Base-by-base conservation (phyloP, 2,888 invertebrate genomes). In the Eudemis profundana region DNA sequence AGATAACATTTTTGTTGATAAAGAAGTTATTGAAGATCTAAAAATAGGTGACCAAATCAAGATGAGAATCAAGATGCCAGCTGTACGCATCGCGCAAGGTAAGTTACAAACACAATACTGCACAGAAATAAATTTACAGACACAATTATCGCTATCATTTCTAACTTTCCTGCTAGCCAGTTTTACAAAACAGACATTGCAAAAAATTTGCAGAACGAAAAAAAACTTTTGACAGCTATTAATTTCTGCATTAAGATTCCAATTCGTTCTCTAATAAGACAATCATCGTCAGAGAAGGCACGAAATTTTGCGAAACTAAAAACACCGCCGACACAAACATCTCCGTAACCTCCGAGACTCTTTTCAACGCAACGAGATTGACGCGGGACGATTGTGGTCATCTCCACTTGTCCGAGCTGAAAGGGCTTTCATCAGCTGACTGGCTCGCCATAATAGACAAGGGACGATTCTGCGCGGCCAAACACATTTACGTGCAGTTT, bases 61-160 rank as follows among this genome's bases (percentile, higher is more conserved):
- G 95, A 97, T 97, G 97, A 96, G 97, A 97, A 97, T 97, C 94
- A 97, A 97, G 95, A 97, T 97, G 97, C 97, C 97, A 93, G 97
- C 97, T 92, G 97, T 97, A 94, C 96, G 97, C 94, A 97, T 97
- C 95, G 97, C 97, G 94, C 97, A 97, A 97, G 97, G 97, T 97
- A 94, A 95, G 95, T 89, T 60, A 56, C 36, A 60, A 53, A 53
- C 60, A 56, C 36, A 60, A 53, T 56, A 42, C 46, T 15, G 7
- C n/a, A 2, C 3, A 33, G 40, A 27, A 54, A 38, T 29, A 44
- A 15, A 46, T 60, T 33, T 12, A 23, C 14, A 21, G 38, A 8
- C n/a, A 12, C n/a, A 8, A 12, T 53, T 38, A 17, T 54, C 27
- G 38, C n/a, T 14, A 19, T n/a, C 12, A 23, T n/a, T 19, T 4